Evolutionary conservation across 2,888 invertebrate genomes (phyloP).

Genomic region (Timema podura): DNA sequence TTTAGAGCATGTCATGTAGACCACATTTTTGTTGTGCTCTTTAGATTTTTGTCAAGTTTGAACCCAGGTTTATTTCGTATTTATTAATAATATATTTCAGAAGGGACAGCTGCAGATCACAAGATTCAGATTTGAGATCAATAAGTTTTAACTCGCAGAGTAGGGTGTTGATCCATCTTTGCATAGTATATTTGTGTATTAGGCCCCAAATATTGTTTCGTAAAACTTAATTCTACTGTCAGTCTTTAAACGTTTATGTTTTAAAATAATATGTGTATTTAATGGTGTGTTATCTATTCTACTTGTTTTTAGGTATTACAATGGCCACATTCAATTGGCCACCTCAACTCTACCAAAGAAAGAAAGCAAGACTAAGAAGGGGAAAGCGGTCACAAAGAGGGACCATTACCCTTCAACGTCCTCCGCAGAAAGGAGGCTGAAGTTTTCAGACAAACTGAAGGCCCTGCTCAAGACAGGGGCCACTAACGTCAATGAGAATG

Average conservation of each 20-base stretch:
- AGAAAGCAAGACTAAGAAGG: conserved; percentile 26
- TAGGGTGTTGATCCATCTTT: too few species aligned
- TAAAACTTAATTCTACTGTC: too few species aligned
- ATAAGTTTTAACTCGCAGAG: too few species aligned
- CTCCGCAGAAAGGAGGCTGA: conserved; percentile 40
- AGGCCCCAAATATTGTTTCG: too few species aligned
- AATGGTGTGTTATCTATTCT: neutral
- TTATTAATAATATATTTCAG: too few species aligned
- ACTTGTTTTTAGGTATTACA: conserved; percentile 25
- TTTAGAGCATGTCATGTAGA: too few species aligned
- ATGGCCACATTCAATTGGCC: conserved; percentile 29
- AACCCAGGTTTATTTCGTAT: too few species aligned
- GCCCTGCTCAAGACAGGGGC: conserved; percentile 43
- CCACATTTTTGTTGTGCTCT: too few species aligned
- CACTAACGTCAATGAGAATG: conserved; percentile 11
- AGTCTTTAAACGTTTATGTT: neutral
- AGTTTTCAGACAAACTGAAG: conserved; percentile 48
- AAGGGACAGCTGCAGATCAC: too few species aligned
- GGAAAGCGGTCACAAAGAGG: conserved; percentile 28
- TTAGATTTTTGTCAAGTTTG: too few species aligned
- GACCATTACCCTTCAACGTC: conserved; percentile 24
- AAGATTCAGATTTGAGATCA: neutral
- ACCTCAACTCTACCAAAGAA: conserved; percentile 28
- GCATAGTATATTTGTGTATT: too few species aligned
- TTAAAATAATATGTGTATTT: neutral